A percentile compares a stretch with the other conserved stretches of the same genome.
These are phyloP conservation scores for Acleris literana DNA, from an alignment of 2,888 invertebrate species.

Conservation along the genomic window DNA sequence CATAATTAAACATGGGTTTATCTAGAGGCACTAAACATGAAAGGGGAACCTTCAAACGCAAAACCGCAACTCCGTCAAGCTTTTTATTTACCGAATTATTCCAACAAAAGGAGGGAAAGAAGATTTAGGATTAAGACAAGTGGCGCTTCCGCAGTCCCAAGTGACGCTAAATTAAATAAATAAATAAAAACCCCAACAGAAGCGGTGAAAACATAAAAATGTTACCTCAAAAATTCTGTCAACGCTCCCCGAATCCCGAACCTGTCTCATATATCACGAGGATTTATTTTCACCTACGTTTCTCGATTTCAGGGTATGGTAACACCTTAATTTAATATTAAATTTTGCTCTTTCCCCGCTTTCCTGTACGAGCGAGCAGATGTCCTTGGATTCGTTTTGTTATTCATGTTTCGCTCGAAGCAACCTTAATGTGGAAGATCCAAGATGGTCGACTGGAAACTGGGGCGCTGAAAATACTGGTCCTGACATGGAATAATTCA, in stretches of 20 bases:
- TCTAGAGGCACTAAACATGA: not conserved
- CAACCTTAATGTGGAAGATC: slow-evolving; percentile 20
- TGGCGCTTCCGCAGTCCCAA: slow-evolving; percentile 31
- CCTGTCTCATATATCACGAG: slow-evolving; percentile 73
- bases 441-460: slow-evolving; percentile 9
- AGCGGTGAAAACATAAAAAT: slow-evolving; percentile 63
- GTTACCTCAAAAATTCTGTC: slow-evolving; percentile 75
- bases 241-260: slow-evolving; percentile 65
- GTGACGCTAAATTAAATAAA: slow-evolving; percentile 41
- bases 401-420: slow-evolving; percentile 72
- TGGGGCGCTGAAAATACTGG: not conserved
- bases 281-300: slow-evolving; percentile 79
- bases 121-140: slow-evolving; percentile 37
- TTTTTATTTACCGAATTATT: slow-evolving; percentile 27
- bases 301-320: slow-evolving; percentile 71
- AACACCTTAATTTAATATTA: slow-evolving; percentile 83
- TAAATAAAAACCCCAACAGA: slow-evolving; percentile 41
- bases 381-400: slow-evolving; percentile 72
- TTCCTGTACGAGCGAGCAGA: slow-evolving; percentile 64
- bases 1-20: too few relatives aligned
- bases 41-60: not conserved
- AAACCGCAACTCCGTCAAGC: slow-evolving; percentile 19
- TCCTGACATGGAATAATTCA: too few relatives aligned
- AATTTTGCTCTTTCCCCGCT: slow-evolving; percentile 73
- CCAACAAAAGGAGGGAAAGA: slow-evolving; percentile 22